Evolutionary conservation across 2,888 invertebrate species (phyloP).

Genomic region (Lampropteryx suffumata): DNA sequence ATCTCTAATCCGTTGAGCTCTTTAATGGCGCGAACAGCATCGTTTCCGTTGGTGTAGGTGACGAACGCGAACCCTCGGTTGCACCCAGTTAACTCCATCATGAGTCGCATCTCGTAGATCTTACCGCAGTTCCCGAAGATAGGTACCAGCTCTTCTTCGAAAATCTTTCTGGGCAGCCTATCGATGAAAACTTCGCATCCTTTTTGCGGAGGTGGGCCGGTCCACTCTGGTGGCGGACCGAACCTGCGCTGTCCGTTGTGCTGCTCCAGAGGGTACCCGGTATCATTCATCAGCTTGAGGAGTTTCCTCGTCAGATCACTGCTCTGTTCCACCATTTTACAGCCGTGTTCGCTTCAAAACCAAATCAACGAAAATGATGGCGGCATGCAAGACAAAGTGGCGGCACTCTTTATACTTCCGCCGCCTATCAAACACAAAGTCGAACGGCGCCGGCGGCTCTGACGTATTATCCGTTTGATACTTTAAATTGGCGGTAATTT

Average conservation of each 20-base stretch:
- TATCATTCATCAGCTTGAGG: constrained; percentile 62
- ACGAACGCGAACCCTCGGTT: constrained; percentile 93
- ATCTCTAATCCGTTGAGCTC: constrained; percentile 87
- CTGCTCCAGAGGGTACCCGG: constrained; percentile 85
- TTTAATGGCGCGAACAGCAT: constrained; percentile 86
- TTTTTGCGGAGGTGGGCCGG: constrained; percentile 78
- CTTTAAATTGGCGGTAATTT: constrained; percentile 37
- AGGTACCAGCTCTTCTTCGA: constrained; percentile 90
- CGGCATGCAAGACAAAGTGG: constrained; percentile 65
- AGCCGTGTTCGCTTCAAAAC: constrained; percentile 28
- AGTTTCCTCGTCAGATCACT: constrained; percentile 56
- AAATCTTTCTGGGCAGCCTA: constrained; percentile 89
- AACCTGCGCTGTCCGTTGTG: constrained; percentile 91
- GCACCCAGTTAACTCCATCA: constrained; percentile 91
- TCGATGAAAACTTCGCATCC: constrained; percentile 92
- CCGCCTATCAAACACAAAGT: constrained; percentile 76
- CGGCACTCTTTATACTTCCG: constrained; percentile 67
- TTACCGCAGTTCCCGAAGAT: constrained; percentile 85
- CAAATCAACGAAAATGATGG: constrained; percentile 48
- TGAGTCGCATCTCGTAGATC: constrained; percentile 89
- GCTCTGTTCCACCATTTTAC: constrained; percentile 53
- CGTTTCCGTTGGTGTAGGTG: constrained; percentile 79
- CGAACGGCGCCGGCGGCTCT: constrained; percentile 56
- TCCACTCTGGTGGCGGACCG: constrained; percentile 84
- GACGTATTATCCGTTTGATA: constrained; percentile 50